Percentiles rank a stretch among this genome's conserved stretches.
These are phyloP conservation scores for Sebastes umbrosus DNA, from an alignment of 2,797 vertebrate genomes.

Conservation along the genomic window DNA sequence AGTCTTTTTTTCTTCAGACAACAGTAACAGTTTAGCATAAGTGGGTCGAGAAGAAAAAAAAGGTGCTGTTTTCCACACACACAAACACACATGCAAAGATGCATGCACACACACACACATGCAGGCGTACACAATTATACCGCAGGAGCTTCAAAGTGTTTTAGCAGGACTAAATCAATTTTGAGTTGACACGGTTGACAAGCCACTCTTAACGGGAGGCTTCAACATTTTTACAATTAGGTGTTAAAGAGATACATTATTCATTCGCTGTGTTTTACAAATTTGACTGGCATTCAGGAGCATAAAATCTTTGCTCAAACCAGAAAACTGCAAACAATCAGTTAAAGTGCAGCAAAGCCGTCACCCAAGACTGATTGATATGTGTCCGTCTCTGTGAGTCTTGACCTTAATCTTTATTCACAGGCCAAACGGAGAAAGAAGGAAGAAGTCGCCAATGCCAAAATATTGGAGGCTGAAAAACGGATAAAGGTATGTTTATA, in stretches of 20 bases:
- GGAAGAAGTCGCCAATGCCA: conserved; percentile 98
- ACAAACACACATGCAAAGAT: conserved; percentile 55
- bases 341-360: conserved; percentile 67
- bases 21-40: conserved; percentile 87
- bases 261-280: conserved; percentile 82
- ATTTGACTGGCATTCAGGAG: conserved; percentile 77
- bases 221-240: conserved; percentile 86
- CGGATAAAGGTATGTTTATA: conserved; percentile 94
- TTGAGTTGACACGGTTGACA: conserved; percentile 87
- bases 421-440: conserved; percentile 99
- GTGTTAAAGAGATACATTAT: conserved; percentile 85
- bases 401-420: conserved; percentile 83
- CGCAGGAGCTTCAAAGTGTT: conserved; percentile 85
- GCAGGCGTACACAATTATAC: conserved; percentile 77
- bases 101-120: conserved; percentile 35
- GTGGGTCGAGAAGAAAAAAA: conserved; percentile 76
- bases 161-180: conserved; percentile 86
- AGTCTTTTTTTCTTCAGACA: conserved; percentile 82
- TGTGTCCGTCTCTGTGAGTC: conserved; percentile 49
- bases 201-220: conserved; percentile 85
- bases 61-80: conserved; percentile 69
- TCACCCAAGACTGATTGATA: conserved; percentile 66
- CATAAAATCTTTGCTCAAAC: conserved; percentile 70
- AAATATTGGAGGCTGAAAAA: conserved; percentile 99
- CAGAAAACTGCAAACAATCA: conserved; percentile 75